Base-by-base conservation (phyloP, 2,888 invertebrate species). In the Vanessa cardui region DNA sequence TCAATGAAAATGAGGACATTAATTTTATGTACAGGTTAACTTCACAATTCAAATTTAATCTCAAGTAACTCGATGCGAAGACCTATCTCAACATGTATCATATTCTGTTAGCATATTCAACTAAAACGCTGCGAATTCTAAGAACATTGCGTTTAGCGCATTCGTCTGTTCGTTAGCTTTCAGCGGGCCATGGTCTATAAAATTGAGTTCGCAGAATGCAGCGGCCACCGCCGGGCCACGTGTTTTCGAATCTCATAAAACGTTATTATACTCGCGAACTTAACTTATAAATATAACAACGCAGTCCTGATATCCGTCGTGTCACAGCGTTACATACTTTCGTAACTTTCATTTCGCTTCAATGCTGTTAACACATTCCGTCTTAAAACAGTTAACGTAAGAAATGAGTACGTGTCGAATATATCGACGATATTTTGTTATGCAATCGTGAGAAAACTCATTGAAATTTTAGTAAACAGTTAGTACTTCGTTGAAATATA, bases 131-230 rank as follows among this genome's bases (percentile, higher is more conserved):
- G 73, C 67, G 68, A 66, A 70, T 79, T 78, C 79, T 69, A 62
- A 73, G 79, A 79, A 80, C 74, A 76, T 72, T 70, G 76, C 81
- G 78, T 82, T 83, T 80, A 73, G 81, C 78, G 76, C 79, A 82
- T 78, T 77, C 77, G 82, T 79, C 78, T 85, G 86, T 85, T 85
- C 84, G 85, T 84, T 86, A 81, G 85, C 83, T 90, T 87, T 88
- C 90, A 91, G 84, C 88, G 83, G 88, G 81, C 88, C 90, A 82
- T 88, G 84, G 84, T 86, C 89, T 79, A 91, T 91, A 90, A 90
- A 91, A 86, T 81, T 62, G 77, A 78, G 80, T 92, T 92, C 92
- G 83, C 71, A 77, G 91, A 90, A 89, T 77, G 75, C 50, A 80
- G 67, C 80, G 83, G 81, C 86, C 88, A 83, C 85, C 84, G 81